Conservation (phyloP, 2,797 vertebrate genomes). For the Thaleichthys pacificus region DNA sequence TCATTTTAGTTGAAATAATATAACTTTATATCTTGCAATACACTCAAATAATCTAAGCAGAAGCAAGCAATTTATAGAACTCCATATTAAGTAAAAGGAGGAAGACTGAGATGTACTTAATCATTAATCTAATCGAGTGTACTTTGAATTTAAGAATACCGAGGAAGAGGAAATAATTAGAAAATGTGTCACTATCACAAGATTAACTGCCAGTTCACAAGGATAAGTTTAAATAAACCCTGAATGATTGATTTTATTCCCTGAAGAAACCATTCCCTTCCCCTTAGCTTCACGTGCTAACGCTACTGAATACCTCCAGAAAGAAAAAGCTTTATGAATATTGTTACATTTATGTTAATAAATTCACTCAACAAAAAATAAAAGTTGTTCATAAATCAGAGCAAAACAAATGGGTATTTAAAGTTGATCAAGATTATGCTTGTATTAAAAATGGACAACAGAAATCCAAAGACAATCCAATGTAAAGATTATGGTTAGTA, state of each 20-base stretch:
- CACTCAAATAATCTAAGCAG: too few relatives aligned
- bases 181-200: background rate
- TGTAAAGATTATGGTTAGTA: background rate
- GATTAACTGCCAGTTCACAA: background rate
- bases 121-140: background rate
- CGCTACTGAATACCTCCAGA: background rate
- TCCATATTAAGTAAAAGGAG: background rate
- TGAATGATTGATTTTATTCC: constrained; percentile 38
- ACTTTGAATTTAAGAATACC: background rate
- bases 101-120: background rate
- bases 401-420: too few relatives aligned
- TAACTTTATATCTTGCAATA: background rate
- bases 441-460: constrained; percentile 3
- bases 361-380: too few relatives aligned
- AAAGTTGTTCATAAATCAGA: too few relatives aligned
- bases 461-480: background rate
- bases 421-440: background rate
- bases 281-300: background rate
- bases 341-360: too few relatives aligned
- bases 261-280: constrained; percentile 10
- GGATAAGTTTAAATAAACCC: constrained; percentile 14
- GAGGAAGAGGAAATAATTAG: background rate
- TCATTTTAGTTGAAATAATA: background rate
- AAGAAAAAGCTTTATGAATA: too few relatives aligned
- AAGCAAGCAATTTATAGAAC: too few relatives aligned